A percentile compares a stretch with the other conserved stretches of the same genome.
These are phyloP conservation scores for Subacronicta megacephala DNA, from an alignment of 2,888 invertebrate species.

Conservation along the genomic window DNA sequence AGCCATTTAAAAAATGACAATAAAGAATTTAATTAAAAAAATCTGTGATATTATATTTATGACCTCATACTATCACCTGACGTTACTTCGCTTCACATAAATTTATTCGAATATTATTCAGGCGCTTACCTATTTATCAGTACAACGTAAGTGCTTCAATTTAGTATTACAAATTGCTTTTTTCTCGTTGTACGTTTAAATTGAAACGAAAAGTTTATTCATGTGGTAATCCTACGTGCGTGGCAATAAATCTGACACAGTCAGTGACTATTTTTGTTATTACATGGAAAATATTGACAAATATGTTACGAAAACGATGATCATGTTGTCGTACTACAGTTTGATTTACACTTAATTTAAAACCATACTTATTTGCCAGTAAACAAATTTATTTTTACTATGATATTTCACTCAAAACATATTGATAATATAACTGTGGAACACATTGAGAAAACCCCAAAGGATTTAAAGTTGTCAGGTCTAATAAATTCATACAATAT, in stretches of 20 bases:
- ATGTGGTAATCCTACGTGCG: neutral
- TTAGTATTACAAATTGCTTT: slow-evolving; percentile 9
- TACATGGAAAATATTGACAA: neutral
- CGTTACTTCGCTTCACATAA: slow-evolving; percentile 6
- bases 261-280: neutral
- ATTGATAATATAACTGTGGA: neutral
- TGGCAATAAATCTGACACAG: neutral
- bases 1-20: too few relatives aligned
- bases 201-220: slow-evolving; percentile 4
- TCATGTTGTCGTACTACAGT: too few relatives aligned
- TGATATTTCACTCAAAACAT: too few relatives aligned
- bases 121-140: neutral
- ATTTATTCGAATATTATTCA: slow-evolving; percentile 4
- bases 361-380: neutral
- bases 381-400: slow-evolving; percentile 22
- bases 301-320: too few relatives aligned
- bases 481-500: slow-evolving; percentile 39
- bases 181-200: slow-evolving; percentile 29
- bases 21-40: too few relatives aligned
- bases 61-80: neutral
- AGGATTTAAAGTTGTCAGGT: slow-evolving; percentile 34
- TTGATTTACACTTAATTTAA: too few relatives aligned
- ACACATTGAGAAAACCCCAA: slow-evolving; percentile 8
- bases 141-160: slow-evolving; percentile 20
- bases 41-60: slow-evolving; percentile 14